Base-by-base conservation (phyloP, 2,888 invertebrate genomes). In the Parnassius glacialis region DNA sequence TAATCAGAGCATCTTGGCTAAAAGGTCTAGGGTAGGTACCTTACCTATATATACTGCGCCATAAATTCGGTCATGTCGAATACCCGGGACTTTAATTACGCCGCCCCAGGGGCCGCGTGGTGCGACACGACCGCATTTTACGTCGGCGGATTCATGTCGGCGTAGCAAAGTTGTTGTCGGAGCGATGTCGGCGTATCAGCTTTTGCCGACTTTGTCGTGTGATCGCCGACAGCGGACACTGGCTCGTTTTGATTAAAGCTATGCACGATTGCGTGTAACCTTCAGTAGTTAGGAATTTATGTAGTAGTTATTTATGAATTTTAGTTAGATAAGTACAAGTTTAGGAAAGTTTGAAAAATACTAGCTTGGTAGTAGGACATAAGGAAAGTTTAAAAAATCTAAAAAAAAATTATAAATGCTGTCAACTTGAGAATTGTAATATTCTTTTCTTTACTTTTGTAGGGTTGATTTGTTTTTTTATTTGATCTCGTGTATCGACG, bases 51-150 rank as follows among this genome's bases (percentile, higher is more conserved):
- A 41, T 41, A 42, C 20, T 11, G 57, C 20, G 44, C 51, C 10
- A 63, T 63, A 63, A 63, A 76, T 80, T 78, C 76, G 81, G 79
- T 80, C 83, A 82, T 78, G 80, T 77, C 72, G 69, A 74, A 77
- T 74, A 75, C 75, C 74, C 75, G 73, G 81, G 78, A 79, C 80
- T 83, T 83, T 87, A 85, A 87, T 87, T 86, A 83, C 85, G 79
- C 77, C 81, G 87, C 88, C 83, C 80, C 85, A 76, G 87, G 86
- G 84, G 81, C 82, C 83, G 76, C 34, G 71, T 77, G 76, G 81
- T 73, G 77, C 80, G 77, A 85, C 87, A 83, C 84, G 85, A 83
- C 79, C 75, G 80, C 79, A 76, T 83, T 82, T 80, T 83, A 83
- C 80, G 80, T 77, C 76, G 76, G 79, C 79, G 74, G 75, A 78